A percentile compares a stretch with the other conserved stretches of the same genome.
Conservation (phyloP, 2,888 invertebrate species). For the Eremobia ochroleuca region DNA sequence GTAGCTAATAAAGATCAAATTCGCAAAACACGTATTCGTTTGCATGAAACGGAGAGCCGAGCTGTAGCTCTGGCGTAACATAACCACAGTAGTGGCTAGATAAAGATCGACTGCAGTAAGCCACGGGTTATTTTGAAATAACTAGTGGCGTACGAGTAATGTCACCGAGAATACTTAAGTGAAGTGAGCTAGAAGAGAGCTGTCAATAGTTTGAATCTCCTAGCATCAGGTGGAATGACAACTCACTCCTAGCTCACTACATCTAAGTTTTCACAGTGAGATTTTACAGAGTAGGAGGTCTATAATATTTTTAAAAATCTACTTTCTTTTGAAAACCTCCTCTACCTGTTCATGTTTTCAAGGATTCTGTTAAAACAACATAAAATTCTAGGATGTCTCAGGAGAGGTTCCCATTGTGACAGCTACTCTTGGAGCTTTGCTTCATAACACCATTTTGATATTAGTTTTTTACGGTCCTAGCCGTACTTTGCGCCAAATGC, state of each 20-base stretch:
- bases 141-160: too few relatives aligned
- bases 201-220: not conserved
- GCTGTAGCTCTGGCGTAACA: too few relatives aligned
- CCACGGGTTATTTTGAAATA: not conserved
- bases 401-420: slow-evolving; percentile 11
- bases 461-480: not conserved
- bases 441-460: slow-evolving; percentile 7
- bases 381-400: slow-evolving; percentile 1
- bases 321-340: not conserved
- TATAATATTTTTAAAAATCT: not conserved
- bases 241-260: not conserved
- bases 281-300: not conserved
- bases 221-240: not conserved
- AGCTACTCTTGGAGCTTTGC: slow-evolving; percentile 6
- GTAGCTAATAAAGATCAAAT: too few relatives aligned
- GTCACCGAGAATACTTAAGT: too few relatives aligned
- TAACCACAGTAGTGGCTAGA: too few relatives aligned
- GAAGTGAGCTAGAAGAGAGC: too few relatives aligned
- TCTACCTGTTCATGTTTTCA: not conserved
- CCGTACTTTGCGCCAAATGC: not conserved
- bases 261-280: not conserved
- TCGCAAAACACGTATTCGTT: too few relatives aligned
- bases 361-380: not conserved
- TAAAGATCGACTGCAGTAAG: too few relatives aligned
- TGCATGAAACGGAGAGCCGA: too few relatives aligned